Conservation (phyloP, 2,113 vertebrate species). For the Shinisaurus crocodilurus region DNA sequence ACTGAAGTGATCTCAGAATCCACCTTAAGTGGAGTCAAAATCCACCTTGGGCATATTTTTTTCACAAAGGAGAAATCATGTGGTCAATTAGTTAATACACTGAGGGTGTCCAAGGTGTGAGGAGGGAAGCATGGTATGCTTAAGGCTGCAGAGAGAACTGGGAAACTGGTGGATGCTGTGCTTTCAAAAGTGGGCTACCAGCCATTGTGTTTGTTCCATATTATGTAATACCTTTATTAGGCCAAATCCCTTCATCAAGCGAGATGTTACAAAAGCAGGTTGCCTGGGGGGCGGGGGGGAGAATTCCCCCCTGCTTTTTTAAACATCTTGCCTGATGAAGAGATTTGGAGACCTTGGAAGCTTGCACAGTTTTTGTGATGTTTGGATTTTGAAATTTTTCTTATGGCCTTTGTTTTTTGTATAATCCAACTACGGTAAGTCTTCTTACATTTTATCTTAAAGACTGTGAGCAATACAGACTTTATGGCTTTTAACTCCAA, state of each 20-base stretch:
- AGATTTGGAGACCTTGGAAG: no score
- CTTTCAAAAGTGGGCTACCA: background rate
- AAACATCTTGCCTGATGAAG: no score
- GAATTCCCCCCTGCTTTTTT: no score
- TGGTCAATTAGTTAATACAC: background rate
- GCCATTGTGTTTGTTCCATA: background rate
- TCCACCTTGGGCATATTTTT: background rate
- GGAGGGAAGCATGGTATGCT: background rate
- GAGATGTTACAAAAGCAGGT: no score
- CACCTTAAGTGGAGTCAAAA: background rate
- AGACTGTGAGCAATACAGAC: background rate
- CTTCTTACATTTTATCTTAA: background rate
- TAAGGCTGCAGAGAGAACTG: background rate
- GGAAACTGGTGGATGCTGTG: background rate
- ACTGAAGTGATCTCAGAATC: background rate
- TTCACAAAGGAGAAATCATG: background rate
- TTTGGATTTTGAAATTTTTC: no score
- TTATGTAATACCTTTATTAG: no score
- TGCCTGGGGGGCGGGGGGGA: no score
- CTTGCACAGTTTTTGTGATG: no score
- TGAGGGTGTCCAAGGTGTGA: background rate
- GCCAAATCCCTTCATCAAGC: no score
- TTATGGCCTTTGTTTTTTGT: no score
- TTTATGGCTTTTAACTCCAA: background rate
- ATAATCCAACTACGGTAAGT: no score